Conservation (phyloP, 2,113 vertebrate genomes). For the Suricata suricatta region DNA sequence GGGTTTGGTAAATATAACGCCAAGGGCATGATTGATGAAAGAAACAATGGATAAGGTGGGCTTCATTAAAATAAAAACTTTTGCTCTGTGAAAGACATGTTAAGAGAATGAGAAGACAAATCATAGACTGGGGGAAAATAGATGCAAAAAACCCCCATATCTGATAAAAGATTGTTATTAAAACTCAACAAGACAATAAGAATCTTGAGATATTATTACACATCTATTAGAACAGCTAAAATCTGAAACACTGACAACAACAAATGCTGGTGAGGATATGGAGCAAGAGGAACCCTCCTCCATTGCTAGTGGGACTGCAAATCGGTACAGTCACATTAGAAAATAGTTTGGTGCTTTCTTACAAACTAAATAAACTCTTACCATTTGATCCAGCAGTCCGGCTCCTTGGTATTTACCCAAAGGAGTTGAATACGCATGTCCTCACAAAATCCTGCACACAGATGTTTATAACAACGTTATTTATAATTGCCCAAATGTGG, state of each 20-base stretch:
- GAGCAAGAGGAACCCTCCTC: not conserved
- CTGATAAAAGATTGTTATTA: not conserved
- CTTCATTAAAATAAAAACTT: not conserved
- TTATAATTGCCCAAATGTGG: not conserved
- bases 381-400: not conserved
- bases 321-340: not conserved
- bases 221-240: not conserved
- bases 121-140: not conserved
- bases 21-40: not conserved
- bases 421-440: not conserved
- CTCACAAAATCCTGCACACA: not conserved
- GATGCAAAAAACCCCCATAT: not conserved
- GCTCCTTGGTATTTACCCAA: not conserved
- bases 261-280: not conserved
- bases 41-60: not conserved
- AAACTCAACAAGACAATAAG: not conserved
- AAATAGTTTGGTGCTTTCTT: not conserved
- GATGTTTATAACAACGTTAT: not conserved
- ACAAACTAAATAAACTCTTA: not conserved
- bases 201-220: not conserved
- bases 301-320: not conserved
- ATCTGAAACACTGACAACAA: not conserved
- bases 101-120: not conserved
- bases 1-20: not conserved
- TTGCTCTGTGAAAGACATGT: not conserved